Evolutionary conservation across 2,888 invertebrate genomes (phyloP), one percentile per base, ranked within the genome.

Genomic region (Seladonia tumulorum): DNA sequence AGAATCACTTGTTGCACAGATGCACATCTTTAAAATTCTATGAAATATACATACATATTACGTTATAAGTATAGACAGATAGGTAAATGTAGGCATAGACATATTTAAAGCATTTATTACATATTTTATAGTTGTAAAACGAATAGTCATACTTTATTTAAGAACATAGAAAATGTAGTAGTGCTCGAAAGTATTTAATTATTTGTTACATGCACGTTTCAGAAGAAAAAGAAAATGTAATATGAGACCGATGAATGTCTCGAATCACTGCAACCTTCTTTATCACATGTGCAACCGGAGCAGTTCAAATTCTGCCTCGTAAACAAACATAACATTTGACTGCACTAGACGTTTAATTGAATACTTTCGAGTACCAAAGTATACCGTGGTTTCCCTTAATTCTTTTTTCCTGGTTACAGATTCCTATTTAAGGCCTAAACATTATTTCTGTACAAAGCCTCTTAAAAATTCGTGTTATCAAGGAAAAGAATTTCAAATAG

Each of bases 21-120:
- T 90, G 91, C 91, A 93, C 90, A 87, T 76, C 79, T 84, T 90
- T 84, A 68, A 91, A 90, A 90, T 92, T 92, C 89, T 92, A 92
- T 89, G 74, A 88, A 70, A 14, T 86, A 88, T 89, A 90, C 89
- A 90, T 84, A 88, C 72, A 35, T 68, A 80, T 35, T 78, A 72
- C 70, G 78, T 83, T 89, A 88, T 88, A 87, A 47, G 73, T 42
- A 76, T 57, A 85, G 18, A 35, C 68, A 76, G 47, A 81, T 83
- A 91, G 87, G 87, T 77, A 78, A 81, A 83, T 74, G 80, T 76
- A 88, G 53, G 81, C 71, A 77, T 85, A 91, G 83, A 88, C 80
- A 45, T 86, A 85, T 86, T 88, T 88, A 81, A 88, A 87, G 60
- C 82, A 87, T 89, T 88, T 88, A 88, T 72, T 90, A 89, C 76